phyloP scores from a whole-genome alignment of 2,113 vertebrate species.

The Athene noctua region DNA sequence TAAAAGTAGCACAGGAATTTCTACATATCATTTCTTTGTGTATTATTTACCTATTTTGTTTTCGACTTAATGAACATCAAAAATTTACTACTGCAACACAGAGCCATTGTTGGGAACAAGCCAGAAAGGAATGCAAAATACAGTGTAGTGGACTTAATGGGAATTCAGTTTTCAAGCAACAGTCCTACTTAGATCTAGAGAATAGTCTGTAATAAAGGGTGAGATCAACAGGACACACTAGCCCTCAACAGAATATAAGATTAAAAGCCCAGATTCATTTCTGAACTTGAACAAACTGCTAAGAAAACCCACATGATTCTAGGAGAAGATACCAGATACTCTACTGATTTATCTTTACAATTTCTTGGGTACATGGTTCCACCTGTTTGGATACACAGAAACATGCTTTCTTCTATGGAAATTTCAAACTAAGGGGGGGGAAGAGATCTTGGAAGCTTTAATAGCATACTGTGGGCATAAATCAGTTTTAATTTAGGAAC shows the following conservation, averaged over 20 bases:
- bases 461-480: not conserved
- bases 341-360: not conserved
- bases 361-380: not conserved
- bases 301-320: not conserved
- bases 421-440: rapidly evolving
- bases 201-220: rapidly evolving
- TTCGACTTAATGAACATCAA: not conserved
- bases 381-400: not conserved
- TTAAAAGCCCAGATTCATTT: not conserved
- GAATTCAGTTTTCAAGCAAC: not conserved
- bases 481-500: not conserved
- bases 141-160: not conserved
- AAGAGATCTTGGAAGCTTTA: not conserved
- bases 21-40: not conserved
- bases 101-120: not conserved
- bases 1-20: not conserved
- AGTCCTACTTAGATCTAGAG: not conserved
- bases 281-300: not conserved
- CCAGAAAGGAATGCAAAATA: not conserved
- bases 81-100: not conserved
- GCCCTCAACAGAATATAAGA: not conserved
- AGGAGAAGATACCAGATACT: not conserved
- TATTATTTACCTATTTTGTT: not conserved
- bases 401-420: not conserved
- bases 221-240: not conserved